Conservation (phyloP, 2,888 invertebrate species). For the Apodemia hepburni region DNA sequence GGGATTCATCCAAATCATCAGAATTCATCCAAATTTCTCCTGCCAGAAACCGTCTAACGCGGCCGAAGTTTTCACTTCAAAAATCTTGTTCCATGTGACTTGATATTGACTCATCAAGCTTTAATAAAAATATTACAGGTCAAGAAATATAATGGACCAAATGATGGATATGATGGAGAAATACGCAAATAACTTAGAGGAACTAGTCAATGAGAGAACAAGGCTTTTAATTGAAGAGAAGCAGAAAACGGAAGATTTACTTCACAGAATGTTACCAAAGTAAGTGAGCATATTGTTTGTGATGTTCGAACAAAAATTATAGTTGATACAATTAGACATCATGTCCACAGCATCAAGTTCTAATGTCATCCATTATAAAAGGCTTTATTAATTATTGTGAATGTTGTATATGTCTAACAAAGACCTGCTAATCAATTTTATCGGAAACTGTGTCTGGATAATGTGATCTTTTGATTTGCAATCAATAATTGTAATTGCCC, state of each 20-base stretch:
- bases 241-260: constrained; percentile 93
- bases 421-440: constrained; percentile 18
- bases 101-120: neutral
- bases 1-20: too few relatives aligned
- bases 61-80: too few relatives aligned
- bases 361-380: constrained; percentile 36
- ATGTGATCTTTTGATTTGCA: neutral
- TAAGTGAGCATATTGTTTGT: constrained; percentile 59
- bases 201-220: constrained; percentile 95
- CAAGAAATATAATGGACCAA: constrained; percentile 96
- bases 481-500: neutral
- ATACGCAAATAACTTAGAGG: constrained; percentile 96
- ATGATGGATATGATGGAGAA: constrained; percentile 99
- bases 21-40: too few relatives aligned
- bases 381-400: constrained; percentile 40
- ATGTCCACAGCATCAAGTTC: constrained; percentile 37
- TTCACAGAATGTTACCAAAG: constrained; percentile 97
- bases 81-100: too few relatives aligned
- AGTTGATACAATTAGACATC: constrained; percentile 9
- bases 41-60: too few relatives aligned
- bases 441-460: neutral
- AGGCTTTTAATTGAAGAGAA: constrained; percentile 94
- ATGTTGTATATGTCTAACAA: constrained; percentile 40
- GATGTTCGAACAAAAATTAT: constrained; percentile 19
- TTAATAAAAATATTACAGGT: constrained; percentile 68